Evolutionary conservation across 2,888 invertebrate species (phyloP), one percentile per base, ranked within the genome.

Genomic region (Idaea biselata): DNA sequence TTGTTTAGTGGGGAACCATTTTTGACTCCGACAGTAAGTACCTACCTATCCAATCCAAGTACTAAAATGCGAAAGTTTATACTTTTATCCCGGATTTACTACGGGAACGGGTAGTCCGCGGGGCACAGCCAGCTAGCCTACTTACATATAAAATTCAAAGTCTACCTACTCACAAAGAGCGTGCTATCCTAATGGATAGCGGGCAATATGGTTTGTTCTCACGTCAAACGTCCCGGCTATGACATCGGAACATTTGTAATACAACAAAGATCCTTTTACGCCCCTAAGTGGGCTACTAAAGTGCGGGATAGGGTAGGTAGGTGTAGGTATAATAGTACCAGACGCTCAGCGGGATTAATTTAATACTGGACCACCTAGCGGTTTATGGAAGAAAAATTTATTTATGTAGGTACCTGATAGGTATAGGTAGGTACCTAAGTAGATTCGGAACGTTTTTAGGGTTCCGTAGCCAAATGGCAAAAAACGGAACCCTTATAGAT

Each of bases 211-310:
- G 83, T 84, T 82, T 83, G 85, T 91, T 90, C 91, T 81, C 91
- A 90, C 85, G 82, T 90, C 91, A 88, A 76, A 84, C 79, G 91
- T 91, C 91, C 66, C 67, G 54, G 70, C 67, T 81, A 84, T 88
- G 90, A 90, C 90, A 89, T 82, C 80, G 66, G 80, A 88, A 85
- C 91, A 91, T 92, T 91, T 86, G 86, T 92, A 86, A 91, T 83
- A 81, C 79, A 83, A 89, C 89, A 92, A 91, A 82, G 90, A 86
- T 82, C 87, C 86, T 82, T 83, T 87, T 83, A 82, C 81, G 68
- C 76, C 78, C 77, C 69, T 71, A 69, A 68, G 74, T 72, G 72
- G 74, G 80, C 74, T 80, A 83, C 81, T 83, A 82, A 82, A 82
- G 77, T 73, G 74, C 79, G 65, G 74, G 79, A 70, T 81, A 83